Conservation (phyloP, 2,113 vertebrate genomes). For the Pyxicephalus adspersus region DNA sequence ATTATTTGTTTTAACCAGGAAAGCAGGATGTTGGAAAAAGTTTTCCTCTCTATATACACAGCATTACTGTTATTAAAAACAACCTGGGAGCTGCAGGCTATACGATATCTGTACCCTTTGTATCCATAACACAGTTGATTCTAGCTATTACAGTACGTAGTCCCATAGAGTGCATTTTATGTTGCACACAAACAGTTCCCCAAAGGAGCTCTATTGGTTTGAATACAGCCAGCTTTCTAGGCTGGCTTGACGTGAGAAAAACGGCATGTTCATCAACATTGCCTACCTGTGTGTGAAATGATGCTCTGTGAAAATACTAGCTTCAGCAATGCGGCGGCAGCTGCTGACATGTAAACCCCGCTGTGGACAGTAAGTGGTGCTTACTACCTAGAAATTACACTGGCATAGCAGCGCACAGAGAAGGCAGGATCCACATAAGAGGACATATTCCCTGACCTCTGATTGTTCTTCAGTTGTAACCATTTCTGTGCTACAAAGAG, state of each 20-base stretch:
- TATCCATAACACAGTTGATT: background rate
- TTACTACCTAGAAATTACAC: slow-evolving; percentile 25
- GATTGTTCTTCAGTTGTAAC: slow-evolving; percentile 17
- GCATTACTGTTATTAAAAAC: no score
- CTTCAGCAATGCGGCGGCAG: slow-evolving; percentile 56
- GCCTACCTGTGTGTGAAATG: slow-evolving; percentile 67
- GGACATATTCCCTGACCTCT: slow-evolving; percentile 12
- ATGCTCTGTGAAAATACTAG: slow-evolving; percentile 57
- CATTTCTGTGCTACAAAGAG: background rate
- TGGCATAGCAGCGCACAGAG: background rate
- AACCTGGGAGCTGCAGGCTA: no score
- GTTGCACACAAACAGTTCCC: background rate
- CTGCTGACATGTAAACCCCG: slow-evolving; percentile 54
- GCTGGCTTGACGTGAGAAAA: slow-evolving; percentile 50
- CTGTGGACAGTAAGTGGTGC: slow-evolving; percentile 53
- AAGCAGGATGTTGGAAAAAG: no score
- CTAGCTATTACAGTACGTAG: background rate
- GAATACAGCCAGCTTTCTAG: slow-evolving; percentile 29
- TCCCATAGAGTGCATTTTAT: background rate
- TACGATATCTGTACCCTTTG: background rate
- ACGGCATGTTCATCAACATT: slow-evolving; percentile 58
- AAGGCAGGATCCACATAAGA: background rate
- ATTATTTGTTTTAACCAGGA: no score
- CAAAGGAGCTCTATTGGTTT: slow-evolving; percentile 22
- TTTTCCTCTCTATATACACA: no score